Evolutionary conservation across 2,113 vertebrate genomes (phyloP).

Genomic region (Pycnonotus jocosus): DNA sequence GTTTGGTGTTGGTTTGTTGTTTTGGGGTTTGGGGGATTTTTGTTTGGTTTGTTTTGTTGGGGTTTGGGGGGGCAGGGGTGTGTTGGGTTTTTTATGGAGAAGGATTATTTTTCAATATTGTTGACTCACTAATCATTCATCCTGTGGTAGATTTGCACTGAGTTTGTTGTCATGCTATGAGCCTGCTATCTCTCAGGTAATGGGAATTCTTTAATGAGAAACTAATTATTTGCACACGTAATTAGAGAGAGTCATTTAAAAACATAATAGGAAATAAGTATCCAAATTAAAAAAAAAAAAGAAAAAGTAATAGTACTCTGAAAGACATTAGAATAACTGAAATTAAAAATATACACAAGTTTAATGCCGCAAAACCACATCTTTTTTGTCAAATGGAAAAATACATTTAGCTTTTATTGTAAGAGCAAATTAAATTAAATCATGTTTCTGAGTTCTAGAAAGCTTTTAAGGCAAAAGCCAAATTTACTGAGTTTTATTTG

Average conservation of each 20-base stretch:
- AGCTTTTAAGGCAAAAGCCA: not conserved
- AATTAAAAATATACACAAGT: not conserved
- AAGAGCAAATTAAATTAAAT: not conserved
- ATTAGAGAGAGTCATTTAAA: not conserved
- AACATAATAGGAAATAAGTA: accelerated
- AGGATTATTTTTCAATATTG: not conserved
- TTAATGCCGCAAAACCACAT: not conserved
- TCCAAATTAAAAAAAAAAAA: not conserved
- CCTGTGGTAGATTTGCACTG: not conserved
- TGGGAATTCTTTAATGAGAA: no score
- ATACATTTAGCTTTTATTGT: not conserved
- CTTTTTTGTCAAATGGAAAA: not conserved
- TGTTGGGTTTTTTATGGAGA: no score
- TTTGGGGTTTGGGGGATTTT: not conserved
- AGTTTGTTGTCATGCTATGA: not conserved
- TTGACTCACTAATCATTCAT: not conserved
- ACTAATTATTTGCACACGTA: not conserved
- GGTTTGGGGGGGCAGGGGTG: accelerated
- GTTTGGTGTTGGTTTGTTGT: not conserved
- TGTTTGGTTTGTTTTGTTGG: not conserved
- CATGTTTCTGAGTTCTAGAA: not conserved
- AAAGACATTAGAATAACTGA: not conserved
- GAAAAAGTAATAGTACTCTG: accelerated
- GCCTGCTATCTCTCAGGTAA: not conserved
- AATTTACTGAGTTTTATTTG: not conserved